A percentile compares a stretch with the other conserved stretches of the same genome.
These are phyloP conservation scores for Pithys albifrons DNA, from an alignment of 2,113 vertebrate species.

Conservation along the genomic window DNA sequence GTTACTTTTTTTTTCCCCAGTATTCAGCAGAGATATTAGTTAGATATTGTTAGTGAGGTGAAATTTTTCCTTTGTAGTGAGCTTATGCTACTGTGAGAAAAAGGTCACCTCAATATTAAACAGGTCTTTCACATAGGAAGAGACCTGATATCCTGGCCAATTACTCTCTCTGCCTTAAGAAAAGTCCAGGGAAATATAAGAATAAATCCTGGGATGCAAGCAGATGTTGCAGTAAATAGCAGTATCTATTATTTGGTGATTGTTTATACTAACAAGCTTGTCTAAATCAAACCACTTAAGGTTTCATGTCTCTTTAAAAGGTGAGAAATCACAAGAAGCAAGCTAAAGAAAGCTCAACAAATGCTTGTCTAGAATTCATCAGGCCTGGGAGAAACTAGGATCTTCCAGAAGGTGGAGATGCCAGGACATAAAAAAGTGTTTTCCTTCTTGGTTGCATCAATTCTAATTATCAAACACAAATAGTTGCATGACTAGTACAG, in stretches of 20 bases:
- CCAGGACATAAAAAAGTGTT: neutral
- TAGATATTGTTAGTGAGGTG: neutral
- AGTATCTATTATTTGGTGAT: neutral
- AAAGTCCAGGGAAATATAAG: neutral
- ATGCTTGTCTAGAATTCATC: neutral
- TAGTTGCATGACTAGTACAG: neutral
- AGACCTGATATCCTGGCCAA: neutral
- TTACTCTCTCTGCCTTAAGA: neutral
- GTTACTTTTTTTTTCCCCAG: accelerated
- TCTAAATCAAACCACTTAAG: neutral
- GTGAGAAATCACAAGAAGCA: neutral
- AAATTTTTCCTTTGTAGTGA: neutral
- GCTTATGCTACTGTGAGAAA: neutral
- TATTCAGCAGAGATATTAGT: neutral
- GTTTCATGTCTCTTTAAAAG: neutral
- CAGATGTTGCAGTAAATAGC: neutral
- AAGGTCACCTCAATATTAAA: neutral
- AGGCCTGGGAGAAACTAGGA: neutral
- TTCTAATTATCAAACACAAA: constrained; percentile 28
- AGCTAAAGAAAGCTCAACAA: neutral
- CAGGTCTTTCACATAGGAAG: neutral
- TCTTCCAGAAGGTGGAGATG: neutral
- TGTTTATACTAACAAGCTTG: neutral
- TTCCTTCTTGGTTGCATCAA: neutral
- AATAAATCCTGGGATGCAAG: neutral